These are phyloP conservation scores for Rallus limicola DNA, from an alignment of 2,113 vertebrate genomes.

Conservation along the genomic window DNA sequence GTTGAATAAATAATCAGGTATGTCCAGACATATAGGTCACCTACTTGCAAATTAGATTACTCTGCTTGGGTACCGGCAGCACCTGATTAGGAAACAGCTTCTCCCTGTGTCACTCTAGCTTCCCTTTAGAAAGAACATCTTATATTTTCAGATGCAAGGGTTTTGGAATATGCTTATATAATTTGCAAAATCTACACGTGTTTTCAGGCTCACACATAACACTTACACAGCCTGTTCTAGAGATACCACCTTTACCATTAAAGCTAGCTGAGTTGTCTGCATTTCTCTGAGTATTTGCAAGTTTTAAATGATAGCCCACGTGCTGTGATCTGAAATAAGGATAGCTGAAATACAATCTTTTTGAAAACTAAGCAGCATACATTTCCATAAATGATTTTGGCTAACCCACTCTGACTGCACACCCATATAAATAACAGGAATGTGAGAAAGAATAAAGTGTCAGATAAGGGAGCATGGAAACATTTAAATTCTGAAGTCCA, in stretches of 20 bases:
- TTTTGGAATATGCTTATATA: background rate
- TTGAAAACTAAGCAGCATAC: slow-evolving; percentile 38
- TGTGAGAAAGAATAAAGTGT: slow-evolving; percentile 40
- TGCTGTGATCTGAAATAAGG: slow-evolving; percentile 20
- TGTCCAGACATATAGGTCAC: slow-evolving; percentile 57
- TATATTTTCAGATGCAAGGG: background rate
- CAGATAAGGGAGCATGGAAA: slow-evolving; percentile 51
- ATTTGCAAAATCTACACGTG: background rate
- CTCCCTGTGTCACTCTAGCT: background rate
- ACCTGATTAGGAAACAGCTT: slow-evolving; percentile 30
- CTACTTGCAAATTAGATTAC: slow-evolving; percentile 54
- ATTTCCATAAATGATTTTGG: slow-evolving; percentile 55
- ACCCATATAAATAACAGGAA: slow-evolving; percentile 34
- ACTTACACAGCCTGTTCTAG: background rate
- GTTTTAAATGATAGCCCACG: background rate
- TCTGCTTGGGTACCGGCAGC: slow-evolving; percentile 27
- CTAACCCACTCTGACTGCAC: background rate
- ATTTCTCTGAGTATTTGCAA: background rate
- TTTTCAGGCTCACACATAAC: background rate
- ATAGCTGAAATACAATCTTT: slow-evolving; percentile 47
- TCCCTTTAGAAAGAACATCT: background rate
- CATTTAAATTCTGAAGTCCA: slow-evolving; percentile 39
- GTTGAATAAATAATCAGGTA: slow-evolving; percentile 65
- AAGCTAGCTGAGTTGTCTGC: background rate
- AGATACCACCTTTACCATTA: background rate